Conservation (phyloP, 2,888 invertebrate species). For the Sipha maydis region DNA sequence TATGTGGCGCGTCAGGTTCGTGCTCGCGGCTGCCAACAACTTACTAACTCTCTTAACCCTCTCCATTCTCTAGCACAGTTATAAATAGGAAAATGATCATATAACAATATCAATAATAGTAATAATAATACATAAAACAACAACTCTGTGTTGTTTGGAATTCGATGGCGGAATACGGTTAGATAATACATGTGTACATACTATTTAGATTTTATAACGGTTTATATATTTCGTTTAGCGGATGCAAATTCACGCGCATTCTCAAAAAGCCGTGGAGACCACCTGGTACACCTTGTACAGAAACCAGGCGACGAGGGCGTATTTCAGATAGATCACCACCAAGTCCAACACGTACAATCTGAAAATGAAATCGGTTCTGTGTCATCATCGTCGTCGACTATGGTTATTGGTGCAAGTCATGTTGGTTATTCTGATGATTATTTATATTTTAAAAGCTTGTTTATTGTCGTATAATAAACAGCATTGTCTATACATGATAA, state of each 20-base stretch:
- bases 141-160: neutral
- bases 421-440: too few relatives aligned
- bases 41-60: neutral
- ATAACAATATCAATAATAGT: neutral
- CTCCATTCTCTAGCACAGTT: neutral
- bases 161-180: neutral
- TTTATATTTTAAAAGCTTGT: too few relatives aligned
- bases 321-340: slow-evolving; percentile 37
- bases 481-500: too few relatives aligned
- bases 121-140: neutral
- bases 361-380: neutral
- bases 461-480: too few relatives aligned
- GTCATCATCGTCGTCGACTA: too few relatives aligned
- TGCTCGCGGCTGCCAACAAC: neutral
- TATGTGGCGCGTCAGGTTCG: neutral
- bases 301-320: slow-evolving; percentile 44
- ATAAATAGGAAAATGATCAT: neutral
- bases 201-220: neutral
- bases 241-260: neutral
- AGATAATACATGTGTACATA: neutral
- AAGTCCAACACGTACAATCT: slow-evolving; percentile 59
- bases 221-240: neutral
- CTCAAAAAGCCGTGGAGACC: neutral
- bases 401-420: too few relatives aligned
- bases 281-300: slow-evolving; percentile 43